These are phyloP conservation scores for Anas platyrhynchos DNA, from an alignment of 2,113 vertebrate genomes.

Conservation along the genomic window DNA sequence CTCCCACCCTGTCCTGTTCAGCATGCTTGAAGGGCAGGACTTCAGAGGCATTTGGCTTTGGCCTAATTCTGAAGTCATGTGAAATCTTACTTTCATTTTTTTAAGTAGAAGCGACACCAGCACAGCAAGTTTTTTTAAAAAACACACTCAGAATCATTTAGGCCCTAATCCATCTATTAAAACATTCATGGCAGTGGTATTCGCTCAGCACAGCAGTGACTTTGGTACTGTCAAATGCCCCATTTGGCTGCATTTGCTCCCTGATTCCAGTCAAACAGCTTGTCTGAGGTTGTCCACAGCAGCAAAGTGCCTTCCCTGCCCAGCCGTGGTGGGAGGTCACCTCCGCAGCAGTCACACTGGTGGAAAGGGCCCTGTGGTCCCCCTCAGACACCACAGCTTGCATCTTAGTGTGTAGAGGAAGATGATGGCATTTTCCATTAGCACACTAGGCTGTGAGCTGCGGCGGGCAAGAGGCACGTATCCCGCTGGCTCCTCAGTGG, in stretches of 20 bases:
- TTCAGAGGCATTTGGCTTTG: neutral
- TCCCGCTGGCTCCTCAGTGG: neutral
- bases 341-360: neutral
- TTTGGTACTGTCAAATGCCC: neutral
- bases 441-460: rapidly evolving
- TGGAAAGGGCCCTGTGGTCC: neutral
- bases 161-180: neutral
- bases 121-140: neutral
- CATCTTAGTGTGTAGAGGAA: neutral
- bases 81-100: neutral
- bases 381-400: neutral
- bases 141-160: neutral
- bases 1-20: neutral
- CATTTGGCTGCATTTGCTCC: rapidly evolving
- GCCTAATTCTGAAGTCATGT: neutral
- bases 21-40: neutral
- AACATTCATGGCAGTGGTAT: neutral
- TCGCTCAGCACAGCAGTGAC: neutral
- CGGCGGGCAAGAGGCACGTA: rapidly evolving
- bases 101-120: neutral
- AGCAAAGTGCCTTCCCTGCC: neutral
- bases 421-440: neutral
- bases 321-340: neutral
- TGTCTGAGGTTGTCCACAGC: neutral
- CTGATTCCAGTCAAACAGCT: neutral